Percentiles rank a stretch among this genome's conserved stretches.
These are phyloP conservation scores for Paguma larvata DNA, from an alignment of 2,797 vertebrate species.

Conservation along the genomic window DNA sequence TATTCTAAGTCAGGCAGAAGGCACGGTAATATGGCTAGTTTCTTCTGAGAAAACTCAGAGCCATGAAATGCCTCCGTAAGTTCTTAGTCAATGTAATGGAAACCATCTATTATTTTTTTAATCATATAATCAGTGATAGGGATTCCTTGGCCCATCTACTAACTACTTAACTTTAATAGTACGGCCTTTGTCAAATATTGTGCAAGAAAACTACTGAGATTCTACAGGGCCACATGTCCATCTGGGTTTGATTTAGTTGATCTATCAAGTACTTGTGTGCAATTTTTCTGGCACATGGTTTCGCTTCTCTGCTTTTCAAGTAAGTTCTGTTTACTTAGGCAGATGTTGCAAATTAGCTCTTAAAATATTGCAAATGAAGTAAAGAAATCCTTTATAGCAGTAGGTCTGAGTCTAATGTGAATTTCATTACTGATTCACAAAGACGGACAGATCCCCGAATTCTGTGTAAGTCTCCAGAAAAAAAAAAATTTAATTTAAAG, in stretches of 20 bases:
- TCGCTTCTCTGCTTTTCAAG: conserved; percentile 80
- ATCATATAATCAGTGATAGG: conserved; percentile 6
- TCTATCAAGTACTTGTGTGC: conserved; percentile 63
- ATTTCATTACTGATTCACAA: conserved; percentile 79
- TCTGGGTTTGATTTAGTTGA: conserved; percentile 79
- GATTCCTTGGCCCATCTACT: not conserved
- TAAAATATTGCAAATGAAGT: conserved; percentile 84
- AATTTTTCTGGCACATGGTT: conserved; percentile 79
- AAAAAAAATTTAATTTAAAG: conserved; percentile 69
- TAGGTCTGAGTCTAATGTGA: conserved; percentile 76
- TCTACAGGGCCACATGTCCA: conserved; percentile 51
- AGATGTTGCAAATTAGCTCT: conserved; percentile 85
- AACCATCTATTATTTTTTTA: conserved; percentile 58
- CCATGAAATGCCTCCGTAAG: not conserved
- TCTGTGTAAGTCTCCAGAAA: conserved; percentile 80
- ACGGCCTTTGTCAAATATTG: conserved; percentile 46
- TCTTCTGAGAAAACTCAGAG: conserved; percentile 1
- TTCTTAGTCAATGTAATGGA: conserved; percentile 22
- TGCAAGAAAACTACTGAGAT: conserved; percentile 52
- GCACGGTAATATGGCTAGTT: not conserved
- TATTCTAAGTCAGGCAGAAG: conserved; percentile 32
- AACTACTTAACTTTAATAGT: conserved; percentile 54
- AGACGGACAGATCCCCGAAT: conserved; percentile 75
- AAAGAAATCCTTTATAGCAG: conserved; percentile 70
- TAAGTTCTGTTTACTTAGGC: conserved; percentile 81